phyloP scores from a whole-genome alignment of 23 tunicate genomes.

The Halocynthia aurantium region DNA sequence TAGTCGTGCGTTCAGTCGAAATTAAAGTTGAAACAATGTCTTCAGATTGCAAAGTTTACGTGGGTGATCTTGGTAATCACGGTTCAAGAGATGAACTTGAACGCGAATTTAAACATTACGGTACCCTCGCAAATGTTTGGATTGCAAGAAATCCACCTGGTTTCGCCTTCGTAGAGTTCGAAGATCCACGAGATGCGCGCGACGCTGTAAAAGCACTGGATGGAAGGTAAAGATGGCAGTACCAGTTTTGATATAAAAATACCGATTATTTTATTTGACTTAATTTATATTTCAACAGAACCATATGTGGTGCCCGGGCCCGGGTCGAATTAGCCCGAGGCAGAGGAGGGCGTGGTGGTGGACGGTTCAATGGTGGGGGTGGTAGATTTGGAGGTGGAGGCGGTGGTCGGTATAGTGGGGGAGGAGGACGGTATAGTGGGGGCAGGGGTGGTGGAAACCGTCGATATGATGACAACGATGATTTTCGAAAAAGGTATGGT shows the following conservation, averaged over 20 bases:
- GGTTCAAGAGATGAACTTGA: slow-evolving; percentile 22
- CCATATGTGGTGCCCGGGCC: slow-evolving; percentile 19
- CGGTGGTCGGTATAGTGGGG: slow-evolving; percentile 4
- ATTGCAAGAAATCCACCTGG: slow-evolving; percentile 27
- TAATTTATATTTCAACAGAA: slow-evolving; percentile 8
- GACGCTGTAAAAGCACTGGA: background rate
- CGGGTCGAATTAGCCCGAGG: slow-evolving; percentile 22
- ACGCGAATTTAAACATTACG: slow-evolving; percentile 16
- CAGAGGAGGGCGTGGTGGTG: slow-evolving; percentile 11
- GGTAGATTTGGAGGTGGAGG: slow-evolving; percentile 17
- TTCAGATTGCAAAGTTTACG: slow-evolving; percentile 18
- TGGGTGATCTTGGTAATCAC: slow-evolving; percentile 16
- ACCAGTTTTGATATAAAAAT: too few relatives aligned
- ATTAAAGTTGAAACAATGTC: background rate
- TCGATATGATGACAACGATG: background rate
- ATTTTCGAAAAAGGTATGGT: background rate
- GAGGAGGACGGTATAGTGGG: too few relatives aligned
- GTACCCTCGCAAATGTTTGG: slow-evolving; percentile 5
- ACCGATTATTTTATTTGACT: background rate
- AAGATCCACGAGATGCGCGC: background rate
- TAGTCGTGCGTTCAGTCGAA: background rate
- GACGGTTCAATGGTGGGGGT: slow-evolving; percentile 7
- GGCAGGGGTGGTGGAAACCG: slow-evolving; percentile 3
- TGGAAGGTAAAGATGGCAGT: too few relatives aligned
- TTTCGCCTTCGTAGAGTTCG: background rate